These are phyloP conservation scores for Hecatera dysodea DNA, from an alignment of 2,888 invertebrate genomes.

Conservation along the genomic window DNA sequence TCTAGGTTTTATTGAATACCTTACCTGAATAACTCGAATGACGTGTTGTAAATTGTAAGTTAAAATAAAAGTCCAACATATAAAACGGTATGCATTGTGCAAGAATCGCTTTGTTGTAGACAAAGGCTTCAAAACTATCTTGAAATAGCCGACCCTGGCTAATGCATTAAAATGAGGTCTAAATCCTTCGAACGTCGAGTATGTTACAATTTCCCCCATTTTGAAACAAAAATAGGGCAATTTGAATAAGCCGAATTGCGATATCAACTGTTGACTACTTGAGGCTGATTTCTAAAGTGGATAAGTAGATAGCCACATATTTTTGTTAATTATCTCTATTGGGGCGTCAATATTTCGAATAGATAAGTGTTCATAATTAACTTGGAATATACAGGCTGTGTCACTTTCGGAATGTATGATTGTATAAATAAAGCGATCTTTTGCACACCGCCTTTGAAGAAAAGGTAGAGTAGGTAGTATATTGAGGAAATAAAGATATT, in stretches of 20 bases:
- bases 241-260: no score
- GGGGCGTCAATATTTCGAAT: conserved; percentile 45
- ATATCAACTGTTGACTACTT: background rate
- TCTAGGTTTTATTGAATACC: background rate
- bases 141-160: conserved; percentile 80
- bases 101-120: conserved; percentile 66
- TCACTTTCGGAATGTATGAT: background rate
- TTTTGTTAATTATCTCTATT: conserved; percentile 32
- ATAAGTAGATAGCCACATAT: background rate
- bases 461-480: no score
- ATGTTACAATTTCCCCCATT: conserved; percentile 54
- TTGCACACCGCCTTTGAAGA: no score
- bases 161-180: conserved; percentile 81
- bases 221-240: conserved; percentile 14
- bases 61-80: conserved; percentile 73
- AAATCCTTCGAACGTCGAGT: conserved; percentile 73
- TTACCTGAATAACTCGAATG: conserved; percentile 79
- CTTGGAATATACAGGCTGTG: conserved; percentile 48
- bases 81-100: conserved; percentile 72
- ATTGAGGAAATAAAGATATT: no score
- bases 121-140: conserved; percentile 72
- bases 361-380: conserved; percentile 39
- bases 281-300: conserved; percentile 20
- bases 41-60: conserved; percentile 82
- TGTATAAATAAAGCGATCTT: no score